phyloP scores from a whole-genome alignment of 2,113 vertebrate species.

The Antigone vipio region DNA sequence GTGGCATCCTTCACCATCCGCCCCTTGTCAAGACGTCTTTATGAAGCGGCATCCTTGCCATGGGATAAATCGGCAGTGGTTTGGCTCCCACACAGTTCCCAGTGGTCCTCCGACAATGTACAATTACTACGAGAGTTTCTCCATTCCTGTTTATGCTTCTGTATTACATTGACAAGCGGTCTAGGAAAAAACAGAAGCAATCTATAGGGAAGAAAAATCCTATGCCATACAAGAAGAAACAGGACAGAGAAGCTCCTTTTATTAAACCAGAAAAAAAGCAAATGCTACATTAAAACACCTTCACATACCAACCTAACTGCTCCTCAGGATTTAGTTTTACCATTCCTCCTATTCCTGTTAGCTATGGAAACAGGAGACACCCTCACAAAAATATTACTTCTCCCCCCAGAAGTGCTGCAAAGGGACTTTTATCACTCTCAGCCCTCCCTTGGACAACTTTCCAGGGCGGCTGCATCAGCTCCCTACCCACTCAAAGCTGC shows the following conservation, averaged over 20 bases:
- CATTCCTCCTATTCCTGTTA: background rate
- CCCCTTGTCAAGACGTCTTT: background rate
- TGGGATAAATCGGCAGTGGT: background rate
- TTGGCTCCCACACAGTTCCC: background rate
- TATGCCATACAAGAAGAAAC: background rate
- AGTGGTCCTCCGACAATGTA: background rate
- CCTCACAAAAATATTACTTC: background rate
- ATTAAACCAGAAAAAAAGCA: background rate
- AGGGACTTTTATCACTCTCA: background rate
- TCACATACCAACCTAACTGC: background rate
- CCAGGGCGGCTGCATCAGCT: accelerated
- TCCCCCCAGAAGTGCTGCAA: background rate
- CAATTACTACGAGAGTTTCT: background rate
- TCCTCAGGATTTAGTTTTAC: background rate
- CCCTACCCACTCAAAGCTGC: background rate
- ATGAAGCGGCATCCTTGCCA: background rate
- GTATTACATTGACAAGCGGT: background rate
- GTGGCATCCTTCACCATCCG: background rate
- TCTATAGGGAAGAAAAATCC: no score
- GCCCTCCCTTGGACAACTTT: background rate
- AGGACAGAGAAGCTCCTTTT: background rate
- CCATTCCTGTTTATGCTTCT: background rate
- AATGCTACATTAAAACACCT: background rate
- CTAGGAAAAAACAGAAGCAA: background rate
- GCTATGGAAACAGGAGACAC: background rate